phyloP scores from a whole-genome alignment of 2,888 invertebrate genomes.

The Macrosoma leucophasiata region DNA sequence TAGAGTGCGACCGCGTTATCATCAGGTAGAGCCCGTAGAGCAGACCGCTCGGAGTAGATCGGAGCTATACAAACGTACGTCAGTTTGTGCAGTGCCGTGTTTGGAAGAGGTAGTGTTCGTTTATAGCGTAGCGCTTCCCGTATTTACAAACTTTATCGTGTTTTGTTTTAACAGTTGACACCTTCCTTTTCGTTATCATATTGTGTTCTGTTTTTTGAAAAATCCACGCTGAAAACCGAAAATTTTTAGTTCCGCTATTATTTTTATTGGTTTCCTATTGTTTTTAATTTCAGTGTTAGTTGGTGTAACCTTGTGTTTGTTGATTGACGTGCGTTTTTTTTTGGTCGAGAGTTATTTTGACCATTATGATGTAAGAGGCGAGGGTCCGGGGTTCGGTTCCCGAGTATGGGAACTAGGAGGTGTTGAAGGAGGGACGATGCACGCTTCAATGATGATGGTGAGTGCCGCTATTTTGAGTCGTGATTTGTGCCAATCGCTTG shows the following conservation, averaged over 20 bases:
- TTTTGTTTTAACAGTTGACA: conserved; percentile 52
- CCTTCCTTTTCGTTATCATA: conserved; percentile 30
- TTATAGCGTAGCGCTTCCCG: conserved; percentile 39
- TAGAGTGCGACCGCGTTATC: conserved; percentile 40
- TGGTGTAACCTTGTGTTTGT: conserved; percentile 67
- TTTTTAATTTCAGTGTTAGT: conserved; percentile 43
- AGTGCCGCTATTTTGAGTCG: conserved; percentile 32
- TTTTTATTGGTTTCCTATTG: conserved; percentile 27
- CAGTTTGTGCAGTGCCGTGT: conserved; percentile 49
- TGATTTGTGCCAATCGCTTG: conserved; percentile 23
- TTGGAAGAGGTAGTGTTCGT: conserved; percentile 33
- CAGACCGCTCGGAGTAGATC: conserved; percentile 12
- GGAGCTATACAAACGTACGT: conserved; percentile 10
- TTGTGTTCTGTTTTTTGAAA: conserved; percentile 21
- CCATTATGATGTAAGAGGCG: conserved; percentile 62
- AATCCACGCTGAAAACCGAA: conserved; percentile 20
- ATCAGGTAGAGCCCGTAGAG: conserved; percentile 43
- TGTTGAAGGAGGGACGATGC: conserved; percentile 50
- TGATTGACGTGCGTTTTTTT: conserved; percentile 60
- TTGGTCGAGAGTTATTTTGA: conserved; percentile 62
- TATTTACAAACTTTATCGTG: conserved; percentile 68
- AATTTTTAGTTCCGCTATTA: conserved; percentile 17
- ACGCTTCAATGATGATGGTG: conserved; percentile 72
- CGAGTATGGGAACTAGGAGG: conserved; percentile 41
- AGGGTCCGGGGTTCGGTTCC: conserved; percentile 57